Conservation (phyloP, 2,797 vertebrate species). For the Petrocephalus sullivani region DNA sequence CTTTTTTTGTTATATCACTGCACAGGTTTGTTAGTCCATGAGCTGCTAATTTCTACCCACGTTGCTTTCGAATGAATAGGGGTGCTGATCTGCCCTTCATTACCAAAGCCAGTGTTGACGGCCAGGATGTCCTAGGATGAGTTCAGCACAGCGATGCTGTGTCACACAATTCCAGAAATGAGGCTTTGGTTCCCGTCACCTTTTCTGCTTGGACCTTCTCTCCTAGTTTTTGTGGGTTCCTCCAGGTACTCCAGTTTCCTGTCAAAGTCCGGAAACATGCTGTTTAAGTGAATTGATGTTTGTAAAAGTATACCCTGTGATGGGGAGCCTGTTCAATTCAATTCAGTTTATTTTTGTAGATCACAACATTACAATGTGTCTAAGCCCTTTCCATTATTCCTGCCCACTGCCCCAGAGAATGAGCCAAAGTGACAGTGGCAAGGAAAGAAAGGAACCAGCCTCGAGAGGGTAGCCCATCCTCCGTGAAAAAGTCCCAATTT, state of each 20-base stretch:
- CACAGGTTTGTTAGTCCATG: background rate
- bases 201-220: background rate
- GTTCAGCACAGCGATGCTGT: background rate
- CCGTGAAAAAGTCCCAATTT: background rate
- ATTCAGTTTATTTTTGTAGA: background rate
- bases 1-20: background rate
- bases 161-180: background rate
- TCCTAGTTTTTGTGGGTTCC: background rate
- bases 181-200: background rate
- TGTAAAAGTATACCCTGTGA: background rate
- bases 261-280: background rate
- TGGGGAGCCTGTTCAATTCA: background rate
- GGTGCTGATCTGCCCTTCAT: background rate
- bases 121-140: background rate
- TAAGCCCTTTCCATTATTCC: background rate
- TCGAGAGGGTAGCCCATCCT: background rate
- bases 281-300: background rate
- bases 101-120: background rate
- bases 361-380: background rate
- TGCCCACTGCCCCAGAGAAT: background rate
- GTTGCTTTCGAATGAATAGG: background rate
- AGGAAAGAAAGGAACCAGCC: background rate
- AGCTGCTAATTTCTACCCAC: background rate
- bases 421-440: background rate
- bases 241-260: background rate